A percentile compares a stretch with the other conserved stretches of the same genome.
Conservation (phyloP, 2,797 vertebrate species). For the Lepilemur ruficaudatus region DNA sequence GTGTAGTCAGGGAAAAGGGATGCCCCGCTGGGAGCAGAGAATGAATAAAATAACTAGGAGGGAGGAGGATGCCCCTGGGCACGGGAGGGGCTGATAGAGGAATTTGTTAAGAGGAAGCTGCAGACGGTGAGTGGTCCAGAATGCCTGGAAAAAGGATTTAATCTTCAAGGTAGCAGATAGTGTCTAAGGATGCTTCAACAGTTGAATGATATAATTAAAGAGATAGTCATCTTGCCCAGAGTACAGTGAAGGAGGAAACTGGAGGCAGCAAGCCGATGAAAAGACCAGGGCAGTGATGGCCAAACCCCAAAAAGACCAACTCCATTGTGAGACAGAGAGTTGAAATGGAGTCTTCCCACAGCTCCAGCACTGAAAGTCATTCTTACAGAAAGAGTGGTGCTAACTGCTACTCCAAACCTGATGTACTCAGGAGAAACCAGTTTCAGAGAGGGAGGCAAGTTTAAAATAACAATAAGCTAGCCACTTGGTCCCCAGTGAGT, state of each 20-base stretch:
- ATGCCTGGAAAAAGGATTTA: background rate
- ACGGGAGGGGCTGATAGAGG: background rate
- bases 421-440: background rate
- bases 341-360: background rate
- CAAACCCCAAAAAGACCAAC: background rate
- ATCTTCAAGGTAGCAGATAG: background rate
- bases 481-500: background rate
- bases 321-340: background rate
- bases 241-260: background rate
- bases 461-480: background rate
- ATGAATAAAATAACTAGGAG: background rate
- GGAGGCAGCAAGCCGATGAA: background rate
- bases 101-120: background rate
- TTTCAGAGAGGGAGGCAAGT: background rate
- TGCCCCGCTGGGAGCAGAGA: background rate
- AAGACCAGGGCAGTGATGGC: background rate
- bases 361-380: background rate
- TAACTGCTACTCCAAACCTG: background rate
- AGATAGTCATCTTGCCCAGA: background rate
- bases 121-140: background rate
- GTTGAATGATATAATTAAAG: background rate
- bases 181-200: background rate
- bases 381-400: background rate
- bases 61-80: background rate
- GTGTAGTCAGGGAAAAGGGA: background rate